Base-by-base conservation (phyloP, 2,797 vertebrate species). In the Avahi laniger region DNA sequence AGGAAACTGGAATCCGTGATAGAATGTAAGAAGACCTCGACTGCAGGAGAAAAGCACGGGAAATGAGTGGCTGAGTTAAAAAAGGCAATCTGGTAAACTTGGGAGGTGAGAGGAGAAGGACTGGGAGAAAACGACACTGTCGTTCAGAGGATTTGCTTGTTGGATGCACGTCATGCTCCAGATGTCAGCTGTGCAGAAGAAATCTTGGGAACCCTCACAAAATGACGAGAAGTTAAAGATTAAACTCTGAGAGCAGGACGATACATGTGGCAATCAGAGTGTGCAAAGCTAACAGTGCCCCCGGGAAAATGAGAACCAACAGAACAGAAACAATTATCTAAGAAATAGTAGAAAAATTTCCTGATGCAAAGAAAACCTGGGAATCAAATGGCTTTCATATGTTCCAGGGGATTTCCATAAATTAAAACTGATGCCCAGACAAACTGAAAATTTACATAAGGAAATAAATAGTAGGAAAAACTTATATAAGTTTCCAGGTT, bases 141-240 rank as follows among this genome's bases (percentile, higher is more conserved):
- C 18, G 10, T 3, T 14, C 11, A 14, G 22, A 46, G 59, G 18
- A 67, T 46, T 11, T 22, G 17, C 46, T 3, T 24, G n/a, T 33
- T n/a, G 57, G 43, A 41, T 3, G 24, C 7, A 9, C 5, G 26
- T 35, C 28, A 72, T 1, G 17, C 8, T 22, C 52, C 17, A 26
- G 46, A 33, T 13, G 5, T 7, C 0, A 6, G 38, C 18, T 3
- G 61, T 28, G 2, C 50, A 18, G 12, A 7, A 2, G 43, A 61
- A 11, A n/a, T 59, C 24, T 28, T 26, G 28, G 65, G 15, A 80
- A 57, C 9, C 1, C 7, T 22, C 38, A 70, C 3, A 24, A 54
- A n/a, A 33, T 38, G 43, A 10, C n/a, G 15, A 30, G 38, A n/a
- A 43, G 6, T 20, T 9, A 35, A 46, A 43, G 17, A 14, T 30